Base-by-base conservation (phyloP, 2,797 vertebrate genomes). In the Sebastes kiyomatsui region DNA sequence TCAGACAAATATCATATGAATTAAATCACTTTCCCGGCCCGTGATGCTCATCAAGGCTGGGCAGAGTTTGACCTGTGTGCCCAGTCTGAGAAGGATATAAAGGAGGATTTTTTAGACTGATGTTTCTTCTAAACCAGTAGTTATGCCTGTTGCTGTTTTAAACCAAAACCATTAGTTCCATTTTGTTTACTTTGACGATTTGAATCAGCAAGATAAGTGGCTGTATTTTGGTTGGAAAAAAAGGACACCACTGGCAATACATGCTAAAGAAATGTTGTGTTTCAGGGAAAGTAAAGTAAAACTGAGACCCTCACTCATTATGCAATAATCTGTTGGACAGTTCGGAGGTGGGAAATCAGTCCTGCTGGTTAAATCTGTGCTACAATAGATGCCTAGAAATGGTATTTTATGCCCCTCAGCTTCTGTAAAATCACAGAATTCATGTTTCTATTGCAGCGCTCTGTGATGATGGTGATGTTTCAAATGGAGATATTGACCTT, bases 401-500 rank as follows among this genome's bases (percentile, higher is more conserved):
- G 27, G 32, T 49, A 46, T 76, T 84, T 70, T 72, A 42, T 84
- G 78, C 69, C 82, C 46, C 61, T 35, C 2, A 30, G 84, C 81
- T 81, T 80, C 71, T 66, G 52, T 86, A 82, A 87, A 88, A 86
- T 81, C 76, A 77, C 67, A 79, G 69, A 86, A 72, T 86, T 85
- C 75, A 80, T 79, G 75, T 84, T 90, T 84, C 78, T 54, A 42
- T 72, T 79, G 80, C 80, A 77, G 74, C 22, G 65, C 75, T 89
- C 77, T 85, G 74, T 80, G 82, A 89, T 90, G 86, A 92, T 87
- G 75, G 83, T 80, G 81, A 90, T 86, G 88, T 86, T 91, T 89
- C 87, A 91, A 90, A 90, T 87, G 86, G 86, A 85, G 90, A 93
- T 88, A 88, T 88, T 92, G 91, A 94, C 92, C 92, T 94, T 93